Evolutionary conservation across 2,888 invertebrate species (phyloP).

Genomic region (Drosophila ezoana): DNA sequence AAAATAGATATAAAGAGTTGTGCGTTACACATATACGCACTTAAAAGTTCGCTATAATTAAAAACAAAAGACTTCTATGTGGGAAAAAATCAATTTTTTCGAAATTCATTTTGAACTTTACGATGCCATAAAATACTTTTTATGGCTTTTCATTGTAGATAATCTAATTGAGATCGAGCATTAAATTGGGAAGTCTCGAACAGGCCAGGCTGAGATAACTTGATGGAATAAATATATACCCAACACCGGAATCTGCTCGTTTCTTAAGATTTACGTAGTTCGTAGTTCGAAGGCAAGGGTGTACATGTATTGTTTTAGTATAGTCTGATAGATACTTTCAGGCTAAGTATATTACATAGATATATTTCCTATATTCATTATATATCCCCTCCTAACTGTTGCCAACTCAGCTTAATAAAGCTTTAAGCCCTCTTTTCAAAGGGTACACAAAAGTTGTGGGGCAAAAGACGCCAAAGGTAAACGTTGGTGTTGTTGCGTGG

Average conservation of each 20-base stretch:
- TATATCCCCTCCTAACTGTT: too few relatives aligned
- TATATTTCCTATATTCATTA: too few relatives aligned
- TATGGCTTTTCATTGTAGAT: neutral
- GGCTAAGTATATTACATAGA: too few relatives aligned
- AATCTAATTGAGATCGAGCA: constrained; percentile 6
- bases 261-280: too few relatives aligned
- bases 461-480: constrained; percentile 10
- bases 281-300: too few relatives aligned
- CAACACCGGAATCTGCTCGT: too few relatives aligned
- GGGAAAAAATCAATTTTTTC: neutral
- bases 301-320: too few relatives aligned
- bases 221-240: too few relatives aligned
- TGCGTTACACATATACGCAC: neutral
- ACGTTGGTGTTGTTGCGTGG: constrained; percentile 8
- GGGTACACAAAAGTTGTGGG: constrained; percentile 17
- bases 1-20: neutral
- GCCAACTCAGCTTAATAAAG: too few relatives aligned
- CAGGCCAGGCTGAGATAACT: too few relatives aligned
- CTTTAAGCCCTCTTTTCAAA: neutral
- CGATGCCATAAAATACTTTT: constrained; percentile 11
- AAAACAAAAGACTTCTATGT: neutral
- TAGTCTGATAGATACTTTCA: too few relatives aligned
- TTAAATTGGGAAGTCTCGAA: neutral
- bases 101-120: constrained; percentile 11
- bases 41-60: neutral